Evolutionary conservation across 2,888 invertebrate genomes (phyloP), one percentile per base, ranked within the genome.

Genomic region (Agonum fuliginosum): DNA sequence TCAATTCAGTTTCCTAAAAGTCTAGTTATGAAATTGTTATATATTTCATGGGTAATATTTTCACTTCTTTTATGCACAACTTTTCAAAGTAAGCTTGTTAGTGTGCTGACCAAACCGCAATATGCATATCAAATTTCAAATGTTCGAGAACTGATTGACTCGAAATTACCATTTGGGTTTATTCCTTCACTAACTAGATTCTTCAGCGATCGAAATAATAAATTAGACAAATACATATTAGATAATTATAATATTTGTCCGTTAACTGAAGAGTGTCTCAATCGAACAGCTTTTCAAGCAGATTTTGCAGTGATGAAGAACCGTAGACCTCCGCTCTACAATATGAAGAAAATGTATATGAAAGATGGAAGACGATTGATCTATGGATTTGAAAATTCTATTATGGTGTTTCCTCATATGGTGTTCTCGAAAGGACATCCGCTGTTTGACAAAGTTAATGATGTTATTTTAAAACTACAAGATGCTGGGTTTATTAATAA

Each of bases 231-330:
- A 37, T 37, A 20, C 10, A 48, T 76, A 51, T 27, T 19, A 14
- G 37, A 37, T 17, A 37, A 27, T 20, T 76, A 14, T 69, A 51
- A 22, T 8, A 34, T 78, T 8, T 69, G 72, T 74, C 51, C 73
- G 5, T 3, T 69, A 3, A 69, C 76, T 17, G 51, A 48, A 34
- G 67, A 51, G 4, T 76, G 76, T 69, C 20, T 48, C 12, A 81
- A 81, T 34, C 62, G 78, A 51, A 81, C 80, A 12, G 81, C 82
- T 8, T 48, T 70, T 41, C 27, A 79, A 19, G 65, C 78, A 41
- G 79, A 82, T 79, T 81, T 82, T 70, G 80, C 80, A 0, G 75
- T 79, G 3, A 71, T 80, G 14, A 81, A 80, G 58, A 81, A 80
- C 54, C 48, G 71, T 5, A 62, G 80, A 14, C 78, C 80, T 46